Base-by-base conservation (phyloP, 2,888 invertebrate genomes). In the Mesoligia furuncula region DNA sequence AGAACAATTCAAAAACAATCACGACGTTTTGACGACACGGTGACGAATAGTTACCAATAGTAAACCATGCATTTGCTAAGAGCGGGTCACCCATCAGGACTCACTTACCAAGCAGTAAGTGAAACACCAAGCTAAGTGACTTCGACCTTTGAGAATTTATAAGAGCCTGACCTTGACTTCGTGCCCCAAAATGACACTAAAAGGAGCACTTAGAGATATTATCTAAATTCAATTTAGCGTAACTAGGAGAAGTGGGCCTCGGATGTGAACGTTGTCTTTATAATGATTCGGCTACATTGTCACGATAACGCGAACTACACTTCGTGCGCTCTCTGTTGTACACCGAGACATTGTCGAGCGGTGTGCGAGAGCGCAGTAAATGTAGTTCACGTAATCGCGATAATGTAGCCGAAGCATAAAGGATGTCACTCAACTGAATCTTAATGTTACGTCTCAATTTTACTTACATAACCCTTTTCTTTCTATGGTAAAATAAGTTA, bases 171-270 rank as follows among this genome's bases (percentile, higher is more conserved):
- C 75, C 51, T 45, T 75, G 82, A 71, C 42, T 70, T 13, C 4
- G 0, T 51, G 73, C 31, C 48, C 31, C 61, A 24, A 59, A 51
- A 59, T 61, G 54, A 57, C 39, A 70, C 54, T 81, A 73, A 77
- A 81, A 85, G 62, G 73, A 64, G 73, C 82, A 64, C 73, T 85
- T 82, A 70, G 24, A 64, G 59, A 73, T 62, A 70, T 69, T 81
- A 77, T 66, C 65, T 77, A 71, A 81, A 85, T 81, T 83, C 36
- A 73, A 85, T 83, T 81, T 75, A 65, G 48, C 71, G 64, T 67
- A 27, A 75, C 62, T 48, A 59, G 69, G 31, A 27, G 66, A 69
- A 62, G 42, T 27, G 36, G 36, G 15, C 5, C 39, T 64, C 9
- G 51, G 51, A 59, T 70, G 45, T 57, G 6, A 59, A 51, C 59